Percentiles rank a stretch among this genome's conserved stretches.
Conservation (phyloP, 2,888 invertebrate genomes). For the Trichacis sp. region DNA sequence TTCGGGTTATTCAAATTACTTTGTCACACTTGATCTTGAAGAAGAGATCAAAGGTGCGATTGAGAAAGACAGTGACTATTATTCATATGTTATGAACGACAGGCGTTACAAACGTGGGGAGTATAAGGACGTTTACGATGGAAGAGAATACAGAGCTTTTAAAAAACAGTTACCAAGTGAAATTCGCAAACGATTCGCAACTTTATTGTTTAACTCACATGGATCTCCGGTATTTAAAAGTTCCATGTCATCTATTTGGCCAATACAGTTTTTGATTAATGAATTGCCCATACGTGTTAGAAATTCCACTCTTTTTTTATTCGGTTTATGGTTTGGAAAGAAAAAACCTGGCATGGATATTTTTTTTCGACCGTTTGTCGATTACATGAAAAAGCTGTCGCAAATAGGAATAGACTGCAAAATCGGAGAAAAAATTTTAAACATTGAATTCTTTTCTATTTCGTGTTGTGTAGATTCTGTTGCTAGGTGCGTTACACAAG, state of each 20-base stretch:
- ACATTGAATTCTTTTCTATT: slow-evolving; percentile 22
- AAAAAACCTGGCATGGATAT: slow-evolving; percentile 32
- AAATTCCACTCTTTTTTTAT: slow-evolving; percentile 7
- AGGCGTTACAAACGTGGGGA: slow-evolving; percentile 2
- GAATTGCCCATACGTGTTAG: slow-evolving; percentile 26
- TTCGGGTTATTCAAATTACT: slow-evolving; percentile 3
- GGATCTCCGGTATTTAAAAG: slow-evolving; percentile 28
- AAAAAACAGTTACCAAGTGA: slow-evolving; percentile 13
- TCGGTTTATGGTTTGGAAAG: slow-evolving; percentile 29
- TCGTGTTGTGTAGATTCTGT: slow-evolving; percentile 29
- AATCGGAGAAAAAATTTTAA: slow-evolving; percentile 14
- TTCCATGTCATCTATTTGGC: slow-evolving; percentile 25
- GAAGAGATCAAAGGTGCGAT: slow-evolving; percentile 19
- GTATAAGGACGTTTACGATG: slow-evolving; percentile 32
- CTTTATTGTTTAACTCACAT: slow-evolving; percentile 32
- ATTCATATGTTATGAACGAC: slow-evolving; percentile 17
- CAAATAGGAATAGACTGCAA: slow-evolving; percentile 18
- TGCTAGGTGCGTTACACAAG: slow-evolving; percentile 34
- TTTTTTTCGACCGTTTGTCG: slow-evolving; percentile 30
- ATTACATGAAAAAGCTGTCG: slow-evolving; percentile 26
- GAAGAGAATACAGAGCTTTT: slow-evolving; percentile 29
- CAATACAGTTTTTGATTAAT: slow-evolving; percentile 30
- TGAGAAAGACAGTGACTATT: slow-evolving; percentile 23
- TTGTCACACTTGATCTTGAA: slow-evolving; percentile 21
- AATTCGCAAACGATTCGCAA: slow-evolving; percentile 22